These are phyloP conservation scores for Butorides virescens DNA, from an alignment of 2,113 vertebrate genomes.

Conservation along the genomic window DNA sequence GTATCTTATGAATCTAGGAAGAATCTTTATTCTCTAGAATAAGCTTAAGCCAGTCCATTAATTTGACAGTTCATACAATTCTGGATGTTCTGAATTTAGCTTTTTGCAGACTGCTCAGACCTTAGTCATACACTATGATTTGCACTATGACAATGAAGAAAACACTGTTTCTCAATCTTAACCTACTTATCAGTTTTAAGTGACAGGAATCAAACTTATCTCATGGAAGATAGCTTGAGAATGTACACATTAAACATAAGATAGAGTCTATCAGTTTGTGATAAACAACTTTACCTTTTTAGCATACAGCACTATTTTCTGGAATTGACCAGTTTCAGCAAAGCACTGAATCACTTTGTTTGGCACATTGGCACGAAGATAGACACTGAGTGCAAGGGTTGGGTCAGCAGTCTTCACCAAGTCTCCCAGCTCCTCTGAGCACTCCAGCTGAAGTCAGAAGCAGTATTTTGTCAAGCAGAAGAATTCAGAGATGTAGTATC, in stretches of 20 bases:
- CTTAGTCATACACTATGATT: not conserved
- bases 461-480: not conserved
- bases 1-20: not conserved
- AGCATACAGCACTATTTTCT: slow-evolving; percentile 93
- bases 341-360: slow-evolving; percentile 96
- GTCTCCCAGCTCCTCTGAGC: slow-evolving; percentile 92
- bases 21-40: not conserved
- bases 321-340: slow-evolving; percentile 92
- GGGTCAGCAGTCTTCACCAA: slow-evolving; percentile 87
- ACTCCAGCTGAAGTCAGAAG: slow-evolving; percentile 80
- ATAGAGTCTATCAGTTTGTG: not conserved
- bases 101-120: not conserved
- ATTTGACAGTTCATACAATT: not conserved
- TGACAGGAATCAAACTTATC: slow-evolving; percentile 3
- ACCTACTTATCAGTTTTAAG: not conserved
- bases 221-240: not conserved
- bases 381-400: slow-evolving; percentile 90
- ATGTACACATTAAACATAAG: not conserved
- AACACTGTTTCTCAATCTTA: not conserved
- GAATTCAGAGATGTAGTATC: not conserved
- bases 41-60: not conserved
- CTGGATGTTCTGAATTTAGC: not conserved
- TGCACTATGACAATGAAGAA: not conserved
- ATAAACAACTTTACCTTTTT: slow-evolving; percentile 83
- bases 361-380: slow-evolving; percentile 90